Conservation (phyloP, 1,140 invertebrate species). For the Delia radicum region DNA sequence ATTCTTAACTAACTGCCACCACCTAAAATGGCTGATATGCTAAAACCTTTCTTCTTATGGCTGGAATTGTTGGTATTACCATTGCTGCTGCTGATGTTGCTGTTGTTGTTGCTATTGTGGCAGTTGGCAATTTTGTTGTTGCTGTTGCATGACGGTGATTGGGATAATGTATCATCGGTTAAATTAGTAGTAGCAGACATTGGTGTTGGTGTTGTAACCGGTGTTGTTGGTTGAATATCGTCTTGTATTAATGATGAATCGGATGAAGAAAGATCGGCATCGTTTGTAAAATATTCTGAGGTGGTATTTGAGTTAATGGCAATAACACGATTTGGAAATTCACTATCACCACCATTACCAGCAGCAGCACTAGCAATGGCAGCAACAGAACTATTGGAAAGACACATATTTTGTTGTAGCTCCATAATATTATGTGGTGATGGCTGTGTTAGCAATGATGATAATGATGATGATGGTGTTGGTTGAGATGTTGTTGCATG, state of each 20-base stretch:
- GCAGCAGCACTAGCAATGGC: neutral
- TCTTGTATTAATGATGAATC: slow-evolving; percentile 24
- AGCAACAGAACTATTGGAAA: neutral
- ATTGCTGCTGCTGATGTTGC: neutral
- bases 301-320: slow-evolving; percentile 22
- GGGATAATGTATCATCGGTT: slow-evolving; percentile 18
- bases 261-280: slow-evolving; percentile 22
- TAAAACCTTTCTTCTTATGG: slow-evolving; percentile 44
- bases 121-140: neutral
- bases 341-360: neutral
- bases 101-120: neutral
- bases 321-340: slow-evolving; percentile 21
- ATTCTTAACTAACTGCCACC: slow-evolving; percentile 37
- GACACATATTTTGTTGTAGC: neutral
- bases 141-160: slow-evolving; percentile 16
- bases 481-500: neutral
- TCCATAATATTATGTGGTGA: neutral
- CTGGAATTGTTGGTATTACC: slow-evolving; percentile 7
- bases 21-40: slow-evolving; percentile 50
- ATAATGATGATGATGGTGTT: neutral
- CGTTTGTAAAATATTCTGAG: slow-evolving; percentile 10
- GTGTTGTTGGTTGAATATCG: neutral
- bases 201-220: neutral
- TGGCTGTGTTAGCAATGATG: neutral
- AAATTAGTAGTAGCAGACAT: neutral